Percentiles rank a stretch among this genome's conserved stretches.
Conservation (phyloP, 2,113 vertebrate genomes). For the Channa argus region DNA sequence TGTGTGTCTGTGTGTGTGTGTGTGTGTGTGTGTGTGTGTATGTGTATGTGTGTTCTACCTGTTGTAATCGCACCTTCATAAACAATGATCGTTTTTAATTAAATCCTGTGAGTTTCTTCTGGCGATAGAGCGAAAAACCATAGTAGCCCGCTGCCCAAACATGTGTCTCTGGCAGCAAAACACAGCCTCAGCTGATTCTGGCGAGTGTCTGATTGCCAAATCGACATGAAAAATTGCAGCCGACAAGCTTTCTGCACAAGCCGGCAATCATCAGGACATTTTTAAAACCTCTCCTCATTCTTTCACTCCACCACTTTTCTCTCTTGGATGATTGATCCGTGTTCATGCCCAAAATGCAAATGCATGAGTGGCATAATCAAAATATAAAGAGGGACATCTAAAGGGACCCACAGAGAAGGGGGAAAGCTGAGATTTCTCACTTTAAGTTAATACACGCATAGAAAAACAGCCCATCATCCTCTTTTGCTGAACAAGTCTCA, state of each 20-base stretch:
- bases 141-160: background rate
- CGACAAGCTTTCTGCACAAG: conserved; percentile 28
- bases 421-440: background rate
- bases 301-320: conserved; percentile 22
- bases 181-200: conserved; percentile 23
- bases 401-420: conserved; percentile 20
- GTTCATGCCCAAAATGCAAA: conserved; percentile 61
- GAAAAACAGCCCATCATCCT: conserved; percentile 25
- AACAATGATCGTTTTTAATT: conserved; percentile 27
- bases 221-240: conserved; percentile 31
- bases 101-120: conserved; percentile 2
- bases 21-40: conserved; percentile 8
- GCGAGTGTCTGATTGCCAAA: background rate
- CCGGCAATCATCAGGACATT: conserved; percentile 62
- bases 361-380: conserved; percentile 46
- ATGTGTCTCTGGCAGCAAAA: background rate
- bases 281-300: conserved; percentile 59
- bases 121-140: background rate
- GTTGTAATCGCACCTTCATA: conserved; percentile 12
- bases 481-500: background rate
- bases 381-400: conserved; percentile 49
- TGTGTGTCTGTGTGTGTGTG: background rate
- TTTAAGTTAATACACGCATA: conserved; percentile 29
- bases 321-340: conserved; percentile 53
- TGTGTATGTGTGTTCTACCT: background rate